Evolutionary conservation across 1,140 invertebrate species (phyloP), one percentile per base, ranked within the genome.

Genomic region (Batillaria attramentaria): DNA sequence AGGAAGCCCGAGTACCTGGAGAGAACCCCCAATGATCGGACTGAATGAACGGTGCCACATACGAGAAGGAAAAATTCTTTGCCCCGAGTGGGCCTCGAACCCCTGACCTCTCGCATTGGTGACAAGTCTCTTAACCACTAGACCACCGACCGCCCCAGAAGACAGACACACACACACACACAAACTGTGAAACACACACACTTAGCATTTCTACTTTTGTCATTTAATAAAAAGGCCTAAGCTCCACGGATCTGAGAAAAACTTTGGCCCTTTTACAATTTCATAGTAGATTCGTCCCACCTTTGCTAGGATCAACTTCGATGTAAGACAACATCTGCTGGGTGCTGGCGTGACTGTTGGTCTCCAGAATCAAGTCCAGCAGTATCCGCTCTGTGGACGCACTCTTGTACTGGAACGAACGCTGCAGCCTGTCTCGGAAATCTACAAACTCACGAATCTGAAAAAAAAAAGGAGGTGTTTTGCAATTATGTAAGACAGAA

Each of bases 391-490:
- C 97, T 31, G 95, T 93, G 2, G 94, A 94, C 28, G 94, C 94
- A 79, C 93, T 92, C 13, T 94, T 94, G 90, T 95, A 95, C 91
- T 97, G 95, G 68, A 96, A 91, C 77, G 97, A 98, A 85, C 95
- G 94, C 79, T 95, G 94, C 46, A 98, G 89, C 77, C 94, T 92
- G 87, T 95, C 94, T 84, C 94, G 93, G 87, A 97, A 96, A 85
- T 96, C 94, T 78, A 97, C 94, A 90, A 98, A 96, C 90, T 98
- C 97, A 83, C 95, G 93, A 84, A 98, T 94, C 91, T 91, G 79
- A 16, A 80, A 83, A 66, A 76, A 68, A 62, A 82, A 33, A 72
- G 8, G 8, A 60, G 24, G 6, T 20, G 57, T 60, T n/a, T n/a
- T n/a, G n/a, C n/a, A n/a, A n/a, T n/a, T n/a, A n/a, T n/a, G n/a